These are phyloP conservation scores for Synergus laeviventris DNA, from an alignment of 2,888 invertebrate genomes.

Conservation along the genomic window DNA sequence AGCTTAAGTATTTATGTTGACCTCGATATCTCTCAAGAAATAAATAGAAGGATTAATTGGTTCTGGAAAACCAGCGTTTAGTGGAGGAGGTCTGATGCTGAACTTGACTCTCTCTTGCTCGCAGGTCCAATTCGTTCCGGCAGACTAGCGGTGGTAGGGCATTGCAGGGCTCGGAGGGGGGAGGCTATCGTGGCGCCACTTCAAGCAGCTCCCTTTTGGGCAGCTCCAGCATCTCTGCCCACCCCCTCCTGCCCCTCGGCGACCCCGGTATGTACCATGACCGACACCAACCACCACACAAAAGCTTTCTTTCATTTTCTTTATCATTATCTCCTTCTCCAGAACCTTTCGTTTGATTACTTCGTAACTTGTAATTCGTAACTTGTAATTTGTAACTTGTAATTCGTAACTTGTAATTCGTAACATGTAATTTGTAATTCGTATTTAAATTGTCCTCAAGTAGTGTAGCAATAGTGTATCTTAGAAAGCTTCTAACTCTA, in stretches of 20 bases:
- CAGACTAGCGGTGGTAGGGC: slow-evolving; percentile 80
- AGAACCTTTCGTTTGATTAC: slow-evolving; percentile 42
- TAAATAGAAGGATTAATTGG: slow-evolving; percentile 27
- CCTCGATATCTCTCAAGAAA: not conserved
- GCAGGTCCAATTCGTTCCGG: slow-evolving; percentile 97
- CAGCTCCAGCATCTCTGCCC: slow-evolving; percentile 94
- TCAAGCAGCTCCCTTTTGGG: slow-evolving; percentile 81
- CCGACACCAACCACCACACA: slow-evolving; percentile 69
- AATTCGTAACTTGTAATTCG: slow-evolving; percentile 25
- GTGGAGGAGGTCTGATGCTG: slow-evolving; percentile 75
- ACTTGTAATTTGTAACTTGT: slow-evolving; percentile 8
- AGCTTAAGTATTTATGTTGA: not conserved
- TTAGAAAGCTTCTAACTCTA: slow-evolving; percentile 47
- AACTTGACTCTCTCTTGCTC: slow-evolving; percentile 77
- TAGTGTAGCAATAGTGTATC: slow-evolving; percentile 50
- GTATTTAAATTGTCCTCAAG: slow-evolving; percentile 44
- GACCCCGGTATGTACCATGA: slow-evolving; percentile 77
- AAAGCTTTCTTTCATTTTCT: slow-evolving; percentile 56
- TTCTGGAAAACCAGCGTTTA: slow-evolving; percentile 66
- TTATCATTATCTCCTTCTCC: slow-evolving; percentile 49
- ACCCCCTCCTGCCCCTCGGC: slow-evolving; percentile 94
- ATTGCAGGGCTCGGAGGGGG: slow-evolving; percentile 82
- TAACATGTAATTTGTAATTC: not conserved
- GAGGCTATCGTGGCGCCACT: slow-evolving; percentile 79
- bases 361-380: slow-evolving; percentile 11